Evolutionary conservation across 64 coral and sea anemone genomes (phyloP), one percentile per base, ranked within the genome.

Genomic region (Porites lutea): DNA sequence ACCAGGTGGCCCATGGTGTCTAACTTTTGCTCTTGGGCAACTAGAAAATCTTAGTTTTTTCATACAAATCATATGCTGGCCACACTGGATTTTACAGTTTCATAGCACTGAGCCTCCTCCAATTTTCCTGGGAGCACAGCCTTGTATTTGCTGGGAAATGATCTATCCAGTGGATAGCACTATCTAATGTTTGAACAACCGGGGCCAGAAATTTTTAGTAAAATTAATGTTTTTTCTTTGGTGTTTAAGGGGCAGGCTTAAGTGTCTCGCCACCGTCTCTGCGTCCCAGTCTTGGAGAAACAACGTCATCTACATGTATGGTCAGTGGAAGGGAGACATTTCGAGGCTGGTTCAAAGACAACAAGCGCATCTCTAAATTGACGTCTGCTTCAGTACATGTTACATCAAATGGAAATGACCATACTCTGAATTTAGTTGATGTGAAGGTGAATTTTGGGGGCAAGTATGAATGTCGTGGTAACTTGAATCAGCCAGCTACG

Each of bases 391-490:
- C 4, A 52, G 48, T 79, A 16, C 73, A 13, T 19, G 72, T 87
- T 12, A 52, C 47, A 63, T 4, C 2, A 8, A 55, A 8, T 58
- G 61, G 3, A 67, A 60, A 6, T 43, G 11, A 53, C 15, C 49
- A 79, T 37, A 20, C 2, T 21, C 91, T 93, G 15, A 65, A 37
- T 13, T 37, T 93, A 9, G 18, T 46, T 15, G 51, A 69, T 69
- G 75, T 81, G 5, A 52, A 78, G 59, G 71, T 93, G 6, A 11
- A 11, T 0, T 19, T 79, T 23, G 91, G 82, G 12, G 82, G 91
- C 3, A 15, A 16, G 4, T 93, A 93, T 59, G 8, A 54, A 9
- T 93, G 91, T 23, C 18, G 48, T 61, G 91, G 91, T 6, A 63
- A 20, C 47, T 48, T 13, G 3, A 61, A 52, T 18, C 66, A 52